Base-by-base conservation (phyloP, 2,888 invertebrate genomes). In the Petrophora chlorosata region DNA sequence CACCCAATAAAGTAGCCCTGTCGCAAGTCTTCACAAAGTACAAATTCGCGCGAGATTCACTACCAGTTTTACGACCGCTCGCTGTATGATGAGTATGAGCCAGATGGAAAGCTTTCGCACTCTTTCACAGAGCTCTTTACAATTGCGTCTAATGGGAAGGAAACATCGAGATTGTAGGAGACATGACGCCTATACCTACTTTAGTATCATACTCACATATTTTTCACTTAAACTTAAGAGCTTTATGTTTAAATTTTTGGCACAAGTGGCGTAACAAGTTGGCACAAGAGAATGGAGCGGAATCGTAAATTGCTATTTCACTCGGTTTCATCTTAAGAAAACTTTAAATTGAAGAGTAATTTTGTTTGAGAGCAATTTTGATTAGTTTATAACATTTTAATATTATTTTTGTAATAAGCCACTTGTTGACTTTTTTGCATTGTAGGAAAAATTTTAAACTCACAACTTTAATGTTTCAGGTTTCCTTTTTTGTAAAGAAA, bases 121-220 rank as follows among this genome's bases (percentile, higher is more conserved):
- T 58, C 50, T 65, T 66, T 61, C 61, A 51, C 46, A 58, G 58
- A 65, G 57, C 59, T 57, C 61, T 61, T 64, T 64, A 72, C 70
- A 73, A 67, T 71, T 66, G 62, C 51, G 65, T 35, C 59, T 66
- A 79, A 80, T 79, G 79, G 65, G 33, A 56, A 50, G 70, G 67
- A 76, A 77, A 62, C 64, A 63, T 65, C 52, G 39, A 63, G 63
- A 74, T 71, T 69, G 63, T 66, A 55, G 56, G 45, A 61, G 59
- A 56, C 61, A 61, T 49, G 60, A 45, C 49, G 40, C 44, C 30
- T 45, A 41, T 44, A 52, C 48, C 33, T 56, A 25, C 41, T 47
- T 32, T 22, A 39, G n/a, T n/a, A n/a, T n/a, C n/a, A n/a, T n/a
- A n/a, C n/a, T n/a, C 38, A 19, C 34, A 17, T 30, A 46, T 47